A percentile compares a stretch with the other conserved stretches of the same genome.
Evolutionary conservation across 1,140 invertebrate genomes (phyloP).

Genomic region (Brachionus rubens): DNA sequence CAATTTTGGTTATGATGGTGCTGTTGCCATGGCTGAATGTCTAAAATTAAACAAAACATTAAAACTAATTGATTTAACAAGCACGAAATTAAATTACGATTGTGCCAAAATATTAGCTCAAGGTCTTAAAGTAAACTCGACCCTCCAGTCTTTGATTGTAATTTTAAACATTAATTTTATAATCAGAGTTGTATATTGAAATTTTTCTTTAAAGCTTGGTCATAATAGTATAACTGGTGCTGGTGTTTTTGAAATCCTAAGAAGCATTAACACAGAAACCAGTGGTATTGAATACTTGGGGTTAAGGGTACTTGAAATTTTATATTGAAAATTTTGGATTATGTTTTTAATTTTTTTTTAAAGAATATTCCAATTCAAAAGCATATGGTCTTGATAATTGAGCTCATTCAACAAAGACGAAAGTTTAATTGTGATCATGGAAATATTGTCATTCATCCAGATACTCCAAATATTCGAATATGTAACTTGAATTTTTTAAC

Average conservation of each 20-base stretch:
- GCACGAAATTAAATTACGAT: neutral
- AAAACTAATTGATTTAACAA: conserved; percentile 7
- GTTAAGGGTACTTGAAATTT: conserved; percentile 26
- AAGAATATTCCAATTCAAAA: conserved; percentile 41
- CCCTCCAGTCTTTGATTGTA: conserved; percentile 14
- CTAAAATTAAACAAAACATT: conserved; percentile 39
- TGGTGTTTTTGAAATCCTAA: conserved; percentile 35
- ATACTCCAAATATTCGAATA: neutral
- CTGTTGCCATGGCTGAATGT: conserved; percentile 14
- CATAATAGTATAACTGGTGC: conserved; percentile 12
- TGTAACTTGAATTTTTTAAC: neutral
- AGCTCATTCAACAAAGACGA: conserved; percentile 37
- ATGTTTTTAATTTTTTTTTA: neutral
- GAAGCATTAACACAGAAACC: neutral
- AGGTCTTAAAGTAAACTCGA: neutral
- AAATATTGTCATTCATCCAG: neutral
- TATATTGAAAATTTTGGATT: neutral
- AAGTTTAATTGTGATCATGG: conserved; percentile 45
- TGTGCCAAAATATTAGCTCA: neutral
- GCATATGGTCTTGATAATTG: conserved; percentile 25
- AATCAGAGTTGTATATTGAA: neutral
- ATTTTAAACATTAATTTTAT: neutral
- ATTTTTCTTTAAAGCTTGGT: conserved; percentile 14
- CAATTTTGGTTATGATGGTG: conserved; percentile 30
- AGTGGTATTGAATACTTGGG: conserved; percentile 40